A percentile compares a stretch with the other conserved stretches of the same genome.
phyloP scores from a whole-genome alignment of 2,888 invertebrate genomes.

The Conistra vaccinii region DNA sequence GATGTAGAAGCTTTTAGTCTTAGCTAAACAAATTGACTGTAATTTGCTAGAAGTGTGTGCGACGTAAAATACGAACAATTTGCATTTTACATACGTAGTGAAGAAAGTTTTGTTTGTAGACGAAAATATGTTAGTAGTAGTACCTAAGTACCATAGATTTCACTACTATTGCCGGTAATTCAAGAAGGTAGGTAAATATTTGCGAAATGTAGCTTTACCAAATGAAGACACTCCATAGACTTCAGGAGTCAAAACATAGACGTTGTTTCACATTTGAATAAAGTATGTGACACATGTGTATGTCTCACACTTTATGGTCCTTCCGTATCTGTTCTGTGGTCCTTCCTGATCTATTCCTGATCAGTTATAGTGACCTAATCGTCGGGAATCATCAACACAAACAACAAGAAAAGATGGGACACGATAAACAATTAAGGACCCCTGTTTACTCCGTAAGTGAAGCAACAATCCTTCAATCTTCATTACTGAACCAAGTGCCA shows the following conservation, averaged over 20 bases:
- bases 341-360: too few species aligned
- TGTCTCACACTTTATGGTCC: too few species aligned
- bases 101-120: constrained; percentile 38
- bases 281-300: background rate
- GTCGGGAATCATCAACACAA: background rate
- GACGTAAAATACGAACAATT: constrained; percentile 42
- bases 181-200: constrained; percentile 18
- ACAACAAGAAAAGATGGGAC: constrained; percentile 4
- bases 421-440: constrained; percentile 20
- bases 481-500: constrained; percentile 56
- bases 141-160: constrained; percentile 25
- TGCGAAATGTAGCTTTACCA: constrained; percentile 2
- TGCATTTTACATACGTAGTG: constrained; percentile 39
- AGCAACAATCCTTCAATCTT: constrained; percentile 41
- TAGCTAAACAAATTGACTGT: constrained; percentile 53
- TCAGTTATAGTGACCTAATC: background rate
- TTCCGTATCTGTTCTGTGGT: too few species aligned
- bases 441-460: background rate
- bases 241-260: background rate
- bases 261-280: too few species aligned
- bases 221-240: constrained; percentile 15
- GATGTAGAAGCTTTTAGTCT: constrained; percentile 20
- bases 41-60: constrained; percentile 47
- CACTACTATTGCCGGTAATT: constrained; percentile 24
- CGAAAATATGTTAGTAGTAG: constrained; percentile 29